Conservation (phyloP, 2,888 invertebrate species). For the Mellilla xanthometata region DNA sequence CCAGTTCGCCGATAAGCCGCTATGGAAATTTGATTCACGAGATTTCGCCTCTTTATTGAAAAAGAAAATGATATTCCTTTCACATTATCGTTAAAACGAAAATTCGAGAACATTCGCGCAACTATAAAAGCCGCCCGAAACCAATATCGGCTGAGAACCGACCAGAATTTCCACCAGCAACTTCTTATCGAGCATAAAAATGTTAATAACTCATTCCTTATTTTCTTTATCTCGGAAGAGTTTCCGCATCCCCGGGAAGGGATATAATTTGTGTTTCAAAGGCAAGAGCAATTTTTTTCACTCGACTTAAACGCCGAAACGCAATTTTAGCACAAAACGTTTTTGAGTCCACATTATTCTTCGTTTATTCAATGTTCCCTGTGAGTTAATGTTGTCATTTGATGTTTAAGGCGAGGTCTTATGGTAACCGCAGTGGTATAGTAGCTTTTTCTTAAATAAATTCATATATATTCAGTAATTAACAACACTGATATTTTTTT, state of each 20-base stretch:
- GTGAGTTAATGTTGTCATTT: conserved; percentile 26
- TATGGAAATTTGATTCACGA: conserved; percentile 38
- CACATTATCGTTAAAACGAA: conserved; percentile 31
- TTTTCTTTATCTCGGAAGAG: conserved; percentile 34
- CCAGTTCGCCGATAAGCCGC: conserved; percentile 34
- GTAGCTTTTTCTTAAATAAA: no score
- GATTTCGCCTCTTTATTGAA: conserved; percentile 35
- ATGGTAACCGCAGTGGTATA: conserved; percentile 12
- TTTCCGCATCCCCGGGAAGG: conserved; percentile 27
- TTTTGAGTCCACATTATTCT: conserved; percentile 22
- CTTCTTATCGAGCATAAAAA: conserved; percentile 27
- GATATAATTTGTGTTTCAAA: conserved; percentile 39
- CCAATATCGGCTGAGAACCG: conserved; percentile 26
- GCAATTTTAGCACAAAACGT: conserved; percentile 25
- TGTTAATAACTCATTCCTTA: conserved; percentile 34
- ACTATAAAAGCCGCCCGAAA: conserved; percentile 26
- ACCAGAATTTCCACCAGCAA: conserved; percentile 22
- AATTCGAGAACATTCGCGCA: conserved; percentile 25
- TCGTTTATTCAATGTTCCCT: conserved; percentile 28
- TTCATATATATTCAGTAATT: no score
- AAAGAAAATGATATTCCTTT: conserved; percentile 37
- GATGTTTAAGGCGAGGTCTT: conserved; percentile 17
- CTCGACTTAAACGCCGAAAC: conserved; percentile 21
- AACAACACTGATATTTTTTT: no score
- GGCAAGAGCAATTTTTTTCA: conserved; percentile 28